Percentiles rank a stretch among this genome's conserved stretches.
Evolutionary conservation across 2,113 vertebrate species (phyloP).

Genomic region (Capreolus pygargus): DNA sequence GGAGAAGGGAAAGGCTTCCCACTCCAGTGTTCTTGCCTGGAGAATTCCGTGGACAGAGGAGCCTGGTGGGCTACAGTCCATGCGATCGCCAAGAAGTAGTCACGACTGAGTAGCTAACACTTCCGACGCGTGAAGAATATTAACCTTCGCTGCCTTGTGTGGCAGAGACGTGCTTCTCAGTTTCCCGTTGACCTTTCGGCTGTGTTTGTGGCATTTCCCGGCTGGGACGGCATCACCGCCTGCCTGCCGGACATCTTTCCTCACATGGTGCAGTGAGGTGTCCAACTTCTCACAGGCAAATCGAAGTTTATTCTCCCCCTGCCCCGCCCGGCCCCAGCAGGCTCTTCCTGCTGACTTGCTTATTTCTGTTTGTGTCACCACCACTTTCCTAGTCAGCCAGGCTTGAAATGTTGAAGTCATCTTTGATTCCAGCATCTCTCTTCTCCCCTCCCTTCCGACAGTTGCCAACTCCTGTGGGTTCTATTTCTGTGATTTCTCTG

Average conservation of each 20-base stretch:
- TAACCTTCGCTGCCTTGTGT: not conserved
- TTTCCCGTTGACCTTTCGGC: not conserved
- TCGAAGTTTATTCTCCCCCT: not conserved
- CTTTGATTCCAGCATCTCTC: not conserved
- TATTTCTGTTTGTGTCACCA: conserved; percentile 42
- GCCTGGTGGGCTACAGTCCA: not conserved
- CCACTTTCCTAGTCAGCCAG: conserved; percentile 18
- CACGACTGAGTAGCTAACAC: not conserved
- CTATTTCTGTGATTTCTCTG: not conserved
- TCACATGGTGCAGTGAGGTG: not conserved
- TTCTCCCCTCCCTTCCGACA: not conserved
- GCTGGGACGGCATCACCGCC: not conserved
- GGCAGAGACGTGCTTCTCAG: not conserved
- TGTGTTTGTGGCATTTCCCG: not conserved
- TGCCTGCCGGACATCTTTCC: not conserved
- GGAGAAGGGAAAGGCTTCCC: not conserved
- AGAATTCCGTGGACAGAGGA: not conserved
- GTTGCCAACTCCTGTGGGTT: not conserved
- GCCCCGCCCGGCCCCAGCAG: not conserved
- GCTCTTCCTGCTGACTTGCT: conserved; percentile 37
- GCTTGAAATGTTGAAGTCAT: conserved; percentile 35
- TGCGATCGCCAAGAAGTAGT: not conserved
- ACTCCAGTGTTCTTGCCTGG: not conserved
- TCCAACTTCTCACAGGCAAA: not conserved
- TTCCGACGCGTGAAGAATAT: not conserved